Base-by-base conservation (phyloP, 2,113 vertebrate genomes). In the Pituophis catenifer region DNA sequence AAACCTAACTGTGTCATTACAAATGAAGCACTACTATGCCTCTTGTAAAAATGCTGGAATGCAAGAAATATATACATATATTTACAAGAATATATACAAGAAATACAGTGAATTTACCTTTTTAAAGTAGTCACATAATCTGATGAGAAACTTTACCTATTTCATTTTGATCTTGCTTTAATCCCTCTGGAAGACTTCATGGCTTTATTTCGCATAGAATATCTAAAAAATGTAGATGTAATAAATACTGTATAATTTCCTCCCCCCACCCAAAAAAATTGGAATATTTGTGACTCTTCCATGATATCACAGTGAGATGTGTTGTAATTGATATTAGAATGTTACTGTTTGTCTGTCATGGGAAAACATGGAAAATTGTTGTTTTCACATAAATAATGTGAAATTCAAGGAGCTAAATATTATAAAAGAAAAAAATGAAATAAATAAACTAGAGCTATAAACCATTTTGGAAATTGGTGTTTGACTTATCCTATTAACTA, bases 11-110 rank as follows among this genome's bases (percentile, higher is more conserved):
- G 65, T 89, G 29, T 93, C 23, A 86, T 89, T 17, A 50, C 92
- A 81, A 93, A 57, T 33, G 29, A 70, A 2, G 55, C 86, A 94
- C 81, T 24, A 0, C 62, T 93, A 26, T 96, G 92, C 75, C 93
- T 93, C 93, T 91, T 94, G 90, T 95, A 95, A 94, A 95, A 95
- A 94, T 94, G 89, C 94, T 95, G 93, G 93, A 90, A 95, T 81
- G 50, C 24, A 5, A 19, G 87, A 92, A 94, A 91, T 91, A 91
- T 93, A 91, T 86, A 57, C 23, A 88, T 48, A 48, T 48, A 48
- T 48, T 48, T 48, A 48, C 44, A 48, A 48, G 3, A 48, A 5
- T 48, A 48, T 48, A 48, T 48, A 48, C 4, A 48, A 48, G 44
- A 48, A 48, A 48, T 86, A 57, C 23, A 88, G n/a, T 57, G 93